A percentile compares a stretch with the other conserved stretches of the same genome.
These are phyloP conservation scores for Caenorhabditis angaria DNA, from an alignment of 2,888 invertebrate genomes.

Conservation along the genomic window DNA sequence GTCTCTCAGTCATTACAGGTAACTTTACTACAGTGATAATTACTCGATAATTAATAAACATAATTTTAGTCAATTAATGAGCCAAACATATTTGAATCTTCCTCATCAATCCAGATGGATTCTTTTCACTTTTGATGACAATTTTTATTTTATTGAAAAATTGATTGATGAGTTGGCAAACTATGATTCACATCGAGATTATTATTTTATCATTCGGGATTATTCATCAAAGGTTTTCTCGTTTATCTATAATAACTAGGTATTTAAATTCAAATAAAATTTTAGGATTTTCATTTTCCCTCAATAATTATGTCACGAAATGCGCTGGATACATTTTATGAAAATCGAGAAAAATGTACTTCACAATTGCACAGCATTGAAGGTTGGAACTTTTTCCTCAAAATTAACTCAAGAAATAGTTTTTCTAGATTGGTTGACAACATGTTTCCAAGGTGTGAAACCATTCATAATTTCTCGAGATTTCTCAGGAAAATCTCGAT, in stretches of 20 bases:
- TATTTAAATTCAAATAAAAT: background rate
- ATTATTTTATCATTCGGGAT: constrained; percentile 26
- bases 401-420: background rate
- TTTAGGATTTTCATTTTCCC: constrained; percentile 26
- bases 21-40: background rate
- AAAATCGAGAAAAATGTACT: constrained; percentile 17
- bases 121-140: constrained; percentile 37
- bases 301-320: constrained; percentile 24
- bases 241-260: background rate
- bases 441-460: constrained; percentile 3
- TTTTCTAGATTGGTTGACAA: constrained; percentile 22
- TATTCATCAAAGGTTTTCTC: background rate
- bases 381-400: constrained; percentile 8
- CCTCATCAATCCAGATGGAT: constrained; percentile 34
- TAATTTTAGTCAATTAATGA: constrained; percentile 29
- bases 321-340: constrained; percentile 26
- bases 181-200: constrained; percentile 23
- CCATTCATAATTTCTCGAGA: constrained; percentile 3
- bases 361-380: constrained; percentile 12
- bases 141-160: constrained; percentile 29
- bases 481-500: constrained; percentile 8
- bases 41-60: background rate
- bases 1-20: constrained; percentile 28
- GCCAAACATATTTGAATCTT: constrained; percentile 18
- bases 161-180: constrained; percentile 23